Conservation (phyloP, 2,113 vertebrate species). For the Anser cygnoides region DNA sequence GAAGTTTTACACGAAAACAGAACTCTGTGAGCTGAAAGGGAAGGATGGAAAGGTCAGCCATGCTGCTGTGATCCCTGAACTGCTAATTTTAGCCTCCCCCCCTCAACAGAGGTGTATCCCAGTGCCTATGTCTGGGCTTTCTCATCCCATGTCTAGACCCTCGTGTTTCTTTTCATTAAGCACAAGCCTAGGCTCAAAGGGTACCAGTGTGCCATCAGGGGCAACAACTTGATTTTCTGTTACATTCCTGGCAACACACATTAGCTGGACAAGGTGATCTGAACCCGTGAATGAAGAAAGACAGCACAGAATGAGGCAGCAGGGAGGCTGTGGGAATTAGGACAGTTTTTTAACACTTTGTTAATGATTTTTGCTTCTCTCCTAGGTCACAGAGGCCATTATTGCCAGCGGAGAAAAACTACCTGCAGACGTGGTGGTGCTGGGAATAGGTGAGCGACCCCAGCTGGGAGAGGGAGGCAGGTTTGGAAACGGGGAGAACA, state of each 20-base stretch:
- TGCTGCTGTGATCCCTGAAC: neutral
- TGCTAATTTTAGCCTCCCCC: neutral
- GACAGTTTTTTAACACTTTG: slow-evolving; percentile 8
- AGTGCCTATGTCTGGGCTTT: neutral
- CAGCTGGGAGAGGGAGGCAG: neutral
- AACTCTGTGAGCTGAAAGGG: slow-evolving; percentile 79
- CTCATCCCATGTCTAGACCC: neutral
- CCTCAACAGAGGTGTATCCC: neutral
- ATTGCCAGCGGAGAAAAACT: slow-evolving; percentile 76
- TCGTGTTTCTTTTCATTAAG: neutral
- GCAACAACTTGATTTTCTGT: neutral
- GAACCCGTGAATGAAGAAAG: neutral
- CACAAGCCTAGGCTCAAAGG: neutral
- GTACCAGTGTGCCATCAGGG: neutral
- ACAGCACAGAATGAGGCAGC: slow-evolving; percentile 36
- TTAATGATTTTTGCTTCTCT: neutral
- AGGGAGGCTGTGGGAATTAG: slow-evolving; percentile 29
- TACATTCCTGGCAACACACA: neutral
- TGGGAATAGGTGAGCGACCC: slow-evolving; percentile 80
- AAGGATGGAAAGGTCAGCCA: slow-evolving; percentile 79
- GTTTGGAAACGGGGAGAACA: neutral
- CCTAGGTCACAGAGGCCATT: slow-evolving; percentile 81
- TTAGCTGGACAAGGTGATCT: slow-evolving; percentile 28
- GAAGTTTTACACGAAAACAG: slow-evolving; percentile 83
- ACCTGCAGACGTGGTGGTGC: slow-evolving; percentile 83